phyloP scores from a whole-genome alignment of 2,113 vertebrate species.

The Crypturellus undulatus region DNA sequence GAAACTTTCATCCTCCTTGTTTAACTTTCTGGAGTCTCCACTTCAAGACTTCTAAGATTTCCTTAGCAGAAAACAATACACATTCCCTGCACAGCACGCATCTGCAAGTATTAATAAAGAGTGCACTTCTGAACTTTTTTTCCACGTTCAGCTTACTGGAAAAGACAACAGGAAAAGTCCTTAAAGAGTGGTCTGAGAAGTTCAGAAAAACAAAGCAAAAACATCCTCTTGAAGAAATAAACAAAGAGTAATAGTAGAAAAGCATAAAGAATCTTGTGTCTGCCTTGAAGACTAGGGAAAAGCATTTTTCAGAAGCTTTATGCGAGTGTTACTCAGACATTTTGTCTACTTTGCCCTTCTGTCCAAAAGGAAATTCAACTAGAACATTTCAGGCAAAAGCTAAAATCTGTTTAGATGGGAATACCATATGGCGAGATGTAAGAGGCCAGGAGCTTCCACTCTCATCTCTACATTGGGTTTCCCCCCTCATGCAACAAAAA shows the following conservation, averaged over 20 bases:
- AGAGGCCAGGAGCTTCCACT: not conserved
- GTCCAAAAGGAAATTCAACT: not conserved
- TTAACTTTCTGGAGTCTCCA: not conserved
- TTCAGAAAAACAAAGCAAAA: not conserved
- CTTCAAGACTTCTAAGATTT: constrained; percentile 1
- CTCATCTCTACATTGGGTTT: not conserved
- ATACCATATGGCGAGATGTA: not conserved
- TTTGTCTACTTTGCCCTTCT: not conserved
- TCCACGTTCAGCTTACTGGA: not conserved
- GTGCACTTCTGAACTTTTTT: constrained; percentile 1
- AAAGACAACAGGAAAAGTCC: not conserved
- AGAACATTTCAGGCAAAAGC: not conserved
- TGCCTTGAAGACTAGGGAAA: not conserved
- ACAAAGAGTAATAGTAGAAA: not conserved
- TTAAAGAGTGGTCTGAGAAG: not conserved
- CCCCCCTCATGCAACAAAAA: not conserved
- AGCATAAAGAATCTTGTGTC: not conserved
- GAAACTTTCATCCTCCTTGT: not conserved
- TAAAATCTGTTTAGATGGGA: not conserved
- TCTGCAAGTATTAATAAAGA: constrained; percentile 6
- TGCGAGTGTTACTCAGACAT: fast-evolving
- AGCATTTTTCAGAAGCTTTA: not conserved
- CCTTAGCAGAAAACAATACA: constrained; percentile 20
- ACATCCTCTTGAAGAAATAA: not conserved
- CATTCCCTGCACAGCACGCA: not conserved